A percentile compares a stretch with the other conserved stretches of the same genome.
Conservation (phyloP, 1,140 invertebrate genomes). For the Heliconius eleuchia region DNA sequence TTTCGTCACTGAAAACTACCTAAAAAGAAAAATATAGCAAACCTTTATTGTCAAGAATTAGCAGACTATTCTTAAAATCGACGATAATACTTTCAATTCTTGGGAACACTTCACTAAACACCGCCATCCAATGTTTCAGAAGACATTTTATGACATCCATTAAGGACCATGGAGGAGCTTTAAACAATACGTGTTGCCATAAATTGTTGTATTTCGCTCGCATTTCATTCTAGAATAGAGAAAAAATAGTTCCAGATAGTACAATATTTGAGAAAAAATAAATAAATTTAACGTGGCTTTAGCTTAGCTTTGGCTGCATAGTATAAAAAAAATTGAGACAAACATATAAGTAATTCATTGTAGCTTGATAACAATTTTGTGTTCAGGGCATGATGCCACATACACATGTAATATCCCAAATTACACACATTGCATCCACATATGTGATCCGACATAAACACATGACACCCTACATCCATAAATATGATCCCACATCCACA, state of each 20-base stretch:
- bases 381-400: too few species aligned
- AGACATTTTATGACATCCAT: conserved; percentile 63
- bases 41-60: conserved; percentile 60
- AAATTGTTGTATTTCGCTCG: conserved; percentile 68
- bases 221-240: conserved; percentile 67
- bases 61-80: conserved; percentile 52
- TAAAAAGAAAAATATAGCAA: neutral
- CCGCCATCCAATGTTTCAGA: conserved; percentile 72
- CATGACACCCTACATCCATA: too few species aligned
- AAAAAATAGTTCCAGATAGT: neutral
- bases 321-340: too few species aligned
- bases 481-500: too few species aligned
- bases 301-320: too few species aligned
- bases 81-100: conserved; percentile 62
- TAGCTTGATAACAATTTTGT: too few species aligned
- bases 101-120: conserved; percentile 72
- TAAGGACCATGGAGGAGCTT: conserved; percentile 66
- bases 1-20: neutral
- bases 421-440: too few species aligned
- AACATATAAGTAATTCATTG: too few species aligned
- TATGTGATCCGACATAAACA: too few species aligned
- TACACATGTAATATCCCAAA: too few species aligned
- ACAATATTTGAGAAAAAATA: neutral
- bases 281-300: too few species aligned
- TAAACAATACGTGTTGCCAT: conserved; percentile 67